These are phyloP conservation scores for Leptinotarsa lineolata DNA, from an alignment of 1,140 invertebrate genomes.

Conservation along the genomic window DNA sequence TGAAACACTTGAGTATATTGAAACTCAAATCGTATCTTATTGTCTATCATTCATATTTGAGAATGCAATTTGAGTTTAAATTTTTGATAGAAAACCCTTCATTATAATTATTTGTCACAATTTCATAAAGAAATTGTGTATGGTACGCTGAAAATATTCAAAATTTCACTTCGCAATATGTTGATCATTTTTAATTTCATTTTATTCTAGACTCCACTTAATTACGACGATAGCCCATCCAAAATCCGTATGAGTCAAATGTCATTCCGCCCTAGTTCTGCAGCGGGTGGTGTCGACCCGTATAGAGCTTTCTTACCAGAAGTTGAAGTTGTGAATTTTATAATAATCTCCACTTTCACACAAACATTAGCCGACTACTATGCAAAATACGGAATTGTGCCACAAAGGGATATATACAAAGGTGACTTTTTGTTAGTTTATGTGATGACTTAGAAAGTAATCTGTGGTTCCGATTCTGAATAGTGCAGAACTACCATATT, in stretches of 20 bases:
- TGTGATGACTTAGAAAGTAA: too few species aligned
- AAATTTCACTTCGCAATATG: neutral
- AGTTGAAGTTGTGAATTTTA: slow-evolving; percentile 33
- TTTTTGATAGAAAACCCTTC: neutral
- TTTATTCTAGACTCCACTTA: neutral
- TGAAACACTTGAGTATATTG: too few species aligned
- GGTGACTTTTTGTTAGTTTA: slow-evolving; percentile 11
- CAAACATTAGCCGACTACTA: slow-evolving; percentile 25
- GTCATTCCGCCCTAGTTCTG: neutral
- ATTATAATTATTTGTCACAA: neutral
- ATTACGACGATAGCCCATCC: neutral
- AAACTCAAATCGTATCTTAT: too few species aligned
- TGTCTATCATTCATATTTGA: too few species aligned
- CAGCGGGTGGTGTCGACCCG: neutral
- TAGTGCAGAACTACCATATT: too few species aligned
- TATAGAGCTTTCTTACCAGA: slow-evolving; percentile 30
- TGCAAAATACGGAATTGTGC: slow-evolving; percentile 30
- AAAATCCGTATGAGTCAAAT: neutral
- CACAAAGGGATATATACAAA: slow-evolving; percentile 38
- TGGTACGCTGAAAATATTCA: neutral
- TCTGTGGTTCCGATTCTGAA: too few species aligned
- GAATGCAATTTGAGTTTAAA: too few species aligned
- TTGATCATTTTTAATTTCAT: neutral
- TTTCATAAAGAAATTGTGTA: neutral
- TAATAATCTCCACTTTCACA: slow-evolving; percentile 31